Evolutionary conservation across 2,113 vertebrate genomes (phyloP), one percentile per base, ranked within the genome.

Genomic region (Guaruba guarouba): DNA sequence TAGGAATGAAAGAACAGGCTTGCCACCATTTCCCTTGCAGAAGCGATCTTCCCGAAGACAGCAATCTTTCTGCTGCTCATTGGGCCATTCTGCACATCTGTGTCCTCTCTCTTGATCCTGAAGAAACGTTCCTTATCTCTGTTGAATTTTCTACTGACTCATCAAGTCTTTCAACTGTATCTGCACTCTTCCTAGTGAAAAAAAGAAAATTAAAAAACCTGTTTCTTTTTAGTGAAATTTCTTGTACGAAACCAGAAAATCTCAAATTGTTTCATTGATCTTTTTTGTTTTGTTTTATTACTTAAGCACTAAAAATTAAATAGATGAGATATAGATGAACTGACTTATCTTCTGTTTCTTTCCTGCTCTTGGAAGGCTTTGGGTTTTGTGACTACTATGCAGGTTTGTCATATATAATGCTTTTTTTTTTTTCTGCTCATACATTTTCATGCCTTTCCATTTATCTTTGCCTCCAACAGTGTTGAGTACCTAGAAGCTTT

Each of bases 161-260:
- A 92, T 84, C 80, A 75, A 70, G 28, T 63, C 66, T 82, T 91
- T 92, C 71, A 68, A 82, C 54, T 81, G 46, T 64, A 74, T 84
- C 91, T 94, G 33, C 0, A 0, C 17, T 92, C 41, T 51, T 77
- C 54, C 55, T 84, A 81, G 90, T 78, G 61, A 44, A 73, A 76
- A 43, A 48, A 17, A 35, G 6, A 63, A 57, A 92, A 69, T 2
- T 59, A 48, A 71, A 91, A 82, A 88, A 69, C 29, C 67, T 62
- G 12, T 59, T 89, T 69, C 73, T 91, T 91, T 94, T 82, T 87
- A 92, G 95, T 95, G 90, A 95, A 90, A 92, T 87, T 79, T 86
- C 33, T 75, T 52, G 7, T 84, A 76, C 44, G 61, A 94, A 78
- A 93, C 81, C 46, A 63, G 82, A 94, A 97, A 92, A 94, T 91